Conservation (phyloP, 2,888 invertebrate species). For the Thereva unica region DNA sequence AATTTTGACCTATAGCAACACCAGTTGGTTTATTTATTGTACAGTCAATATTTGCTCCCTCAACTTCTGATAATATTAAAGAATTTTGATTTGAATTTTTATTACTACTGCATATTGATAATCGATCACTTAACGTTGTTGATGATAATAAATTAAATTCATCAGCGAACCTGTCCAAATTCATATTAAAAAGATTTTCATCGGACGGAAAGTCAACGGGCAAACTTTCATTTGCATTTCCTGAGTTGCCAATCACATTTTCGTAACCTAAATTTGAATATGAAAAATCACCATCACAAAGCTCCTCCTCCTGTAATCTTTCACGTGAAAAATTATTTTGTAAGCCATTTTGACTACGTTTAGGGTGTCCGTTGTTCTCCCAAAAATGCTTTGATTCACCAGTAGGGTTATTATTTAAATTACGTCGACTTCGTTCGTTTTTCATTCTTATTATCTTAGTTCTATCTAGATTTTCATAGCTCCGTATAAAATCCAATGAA, state of each 20-base stretch:
- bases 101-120: slow-evolving; percentile 29
- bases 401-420: slow-evolving; percentile 18
- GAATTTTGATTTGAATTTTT: slow-evolving; percentile 36
- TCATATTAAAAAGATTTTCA: slow-evolving; percentile 45
- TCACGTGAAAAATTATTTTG: slow-evolving; percentile 41
- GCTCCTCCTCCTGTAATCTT: slow-evolving; percentile 42
- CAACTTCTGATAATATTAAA: slow-evolving; percentile 38
- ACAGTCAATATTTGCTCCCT: background rate
- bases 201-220: slow-evolving; percentile 43
- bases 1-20: background rate
- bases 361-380: slow-evolving; percentile 29
- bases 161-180: slow-evolving; percentile 42
- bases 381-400: slow-evolving; percentile 32
- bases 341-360: slow-evolving; percentile 18
- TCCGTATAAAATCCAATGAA: slow-evolving; percentile 43
- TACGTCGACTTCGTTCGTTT: slow-evolving; percentile 38
- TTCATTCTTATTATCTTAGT: slow-evolving; percentile 44
- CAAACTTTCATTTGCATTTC: background rate
- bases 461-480: slow-evolving; percentile 45
- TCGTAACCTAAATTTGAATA: slow-evolving; percentile 43
- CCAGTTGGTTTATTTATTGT: slow-evolving; percentile 9
- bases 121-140: slow-evolving; percentile 20
- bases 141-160: slow-evolving; percentile 38
- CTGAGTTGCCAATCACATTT: slow-evolving; percentile 30
- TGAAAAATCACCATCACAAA: slow-evolving; percentile 38